Base-by-base conservation (phyloP, 2,113 vertebrate species). In the Oostethus manadensis region DNA sequence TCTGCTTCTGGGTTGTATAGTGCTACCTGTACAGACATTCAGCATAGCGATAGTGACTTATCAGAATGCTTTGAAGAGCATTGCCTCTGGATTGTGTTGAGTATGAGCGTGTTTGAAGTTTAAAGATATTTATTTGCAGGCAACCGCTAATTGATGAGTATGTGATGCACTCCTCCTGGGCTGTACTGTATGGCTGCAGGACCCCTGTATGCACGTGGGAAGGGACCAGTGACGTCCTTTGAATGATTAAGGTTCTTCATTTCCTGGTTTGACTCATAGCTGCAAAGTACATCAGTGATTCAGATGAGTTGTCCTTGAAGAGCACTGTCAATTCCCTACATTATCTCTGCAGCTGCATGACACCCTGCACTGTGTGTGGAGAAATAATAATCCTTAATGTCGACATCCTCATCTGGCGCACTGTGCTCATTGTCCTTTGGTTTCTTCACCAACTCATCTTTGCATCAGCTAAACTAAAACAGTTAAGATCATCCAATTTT, bases 1-100 rank as follows among this genome's bases (percentile, higher is more conserved):
- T 93, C 92, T 72, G 90, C 91, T 71, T 92, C 90, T 0, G 89
- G 83, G 82, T 90, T 92, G 71, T 92, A 93, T 72, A 93, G 78
- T 10, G 90, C 86, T 81, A 93, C 90, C 92, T 93, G 70, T 49
- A 81, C 26, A 55, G 29, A 61, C 15, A 58, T 49, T 55, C 23
- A 53, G 26, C 6, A 29, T 33, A 33, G 29, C 23, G 23, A 26
- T 26, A 5, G 23, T 62, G 66, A 67, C 56, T 48, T 66, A 80
- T 77, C 70, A 73, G 56, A 78, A 26, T 48, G 56, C 55, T 26
- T 66, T 78, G 62, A 69, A 79, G 77, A 70, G 68, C 68, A 58
- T 53, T 18, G 81, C 77, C 75, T 76, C 63, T 61, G 81, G 79
- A 78, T 83, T 72, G 51, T 54, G 70, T 68, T 80, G 64, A 78